A percentile compares a stretch with the other conserved stretches of the same genome.
These are phyloP conservation scores for Syngnathus rostellatus DNA, from an alignment of 2,797 vertebrate species.

Conservation along the genomic window DNA sequence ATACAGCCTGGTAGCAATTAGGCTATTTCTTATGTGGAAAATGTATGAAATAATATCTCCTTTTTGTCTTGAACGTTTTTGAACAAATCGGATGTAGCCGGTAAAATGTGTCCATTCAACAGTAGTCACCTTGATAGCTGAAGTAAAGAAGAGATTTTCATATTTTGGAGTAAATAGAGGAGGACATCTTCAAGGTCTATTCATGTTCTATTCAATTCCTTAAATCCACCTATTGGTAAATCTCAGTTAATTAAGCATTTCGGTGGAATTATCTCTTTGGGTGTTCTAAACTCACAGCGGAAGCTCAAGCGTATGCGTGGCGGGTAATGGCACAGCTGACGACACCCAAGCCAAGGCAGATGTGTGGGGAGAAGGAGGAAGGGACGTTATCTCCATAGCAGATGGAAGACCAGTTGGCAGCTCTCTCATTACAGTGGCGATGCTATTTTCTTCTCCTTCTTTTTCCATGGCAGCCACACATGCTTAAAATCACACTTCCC, in stretches of 20 bases:
- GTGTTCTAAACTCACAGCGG: constrained; percentile 10
- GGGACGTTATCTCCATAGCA: constrained; percentile 61
- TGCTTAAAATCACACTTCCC: constrained; percentile 41
- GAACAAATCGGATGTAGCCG: neutral
- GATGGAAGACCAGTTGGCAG: constrained; percentile 74
- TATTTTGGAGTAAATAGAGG: neutral
- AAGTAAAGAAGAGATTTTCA: neutral
- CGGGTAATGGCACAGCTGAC: constrained; percentile 51
- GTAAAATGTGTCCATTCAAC: neutral
- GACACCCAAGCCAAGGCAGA: constrained; percentile 24
- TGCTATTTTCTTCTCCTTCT: constrained; percentile 40
- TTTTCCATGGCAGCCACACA: constrained; percentile 29
- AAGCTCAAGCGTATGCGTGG: neutral
- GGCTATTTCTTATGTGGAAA: neutral
- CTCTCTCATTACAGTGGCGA: constrained; percentile 67
- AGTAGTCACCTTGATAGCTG: neutral
- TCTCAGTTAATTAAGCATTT: neutral
- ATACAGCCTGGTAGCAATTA: constrained; percentile 13
- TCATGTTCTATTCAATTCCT: neutral
- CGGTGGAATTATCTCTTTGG: neutral
- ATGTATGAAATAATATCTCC: neutral
- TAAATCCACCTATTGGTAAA: neutral
- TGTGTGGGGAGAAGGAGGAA: constrained; percentile 6
- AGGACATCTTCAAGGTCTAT: neutral
- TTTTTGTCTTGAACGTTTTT: neutral